Evolutionary conservation across 2,797 vertebrate genomes (phyloP), one percentile per base, ranked within the genome.

Genomic region (Carduelis carduelis): DNA sequence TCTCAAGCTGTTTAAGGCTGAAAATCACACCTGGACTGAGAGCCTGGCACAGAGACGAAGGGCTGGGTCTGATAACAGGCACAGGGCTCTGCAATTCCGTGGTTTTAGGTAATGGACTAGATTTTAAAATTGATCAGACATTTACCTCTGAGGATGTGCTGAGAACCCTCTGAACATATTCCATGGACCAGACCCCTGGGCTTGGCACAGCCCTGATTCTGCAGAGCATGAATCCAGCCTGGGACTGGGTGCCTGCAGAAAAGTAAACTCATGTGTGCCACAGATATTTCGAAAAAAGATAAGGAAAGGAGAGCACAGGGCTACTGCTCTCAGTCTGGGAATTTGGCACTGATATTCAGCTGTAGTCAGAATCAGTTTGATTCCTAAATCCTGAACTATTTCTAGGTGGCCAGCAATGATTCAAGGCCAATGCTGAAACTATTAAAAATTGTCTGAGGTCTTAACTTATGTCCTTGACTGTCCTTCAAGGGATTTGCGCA

Each of bases 21-120:
- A 95, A 95, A 96, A 93, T 95, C 64, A 77, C 94, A 97, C 95
- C 96, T 95, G 96, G 76, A 79, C 28, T 0, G 1, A 82, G 10
- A 68, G 32, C 34, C 3, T 5, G 49, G 41, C 74, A 32, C 49
- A 61, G 49, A 80, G 47, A 69, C 34, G 70, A 80, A 44, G 70
- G 26, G 10, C 21, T 1, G 2, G 35, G 34, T 66, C 80, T 0
- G 1, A 28, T 30, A 77, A 44, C 5, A n/a, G 6, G 10, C 2
- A 1, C 1, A 70, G 28, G 56, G 7, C 41, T 86, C 44, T 79
- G 32, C 28, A 59, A 30, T 63, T 88, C 55, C 11, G 32, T 41
- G 12, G 12, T 7, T 72, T 82, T 88, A 71, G 7, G 12, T 64
- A 39, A 63, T 26, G 41, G 27, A 68, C 35, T 6, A 68, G 27